Conservation (phyloP, 2,113 vertebrate genomes). For the Pipra filicauda region DNA sequence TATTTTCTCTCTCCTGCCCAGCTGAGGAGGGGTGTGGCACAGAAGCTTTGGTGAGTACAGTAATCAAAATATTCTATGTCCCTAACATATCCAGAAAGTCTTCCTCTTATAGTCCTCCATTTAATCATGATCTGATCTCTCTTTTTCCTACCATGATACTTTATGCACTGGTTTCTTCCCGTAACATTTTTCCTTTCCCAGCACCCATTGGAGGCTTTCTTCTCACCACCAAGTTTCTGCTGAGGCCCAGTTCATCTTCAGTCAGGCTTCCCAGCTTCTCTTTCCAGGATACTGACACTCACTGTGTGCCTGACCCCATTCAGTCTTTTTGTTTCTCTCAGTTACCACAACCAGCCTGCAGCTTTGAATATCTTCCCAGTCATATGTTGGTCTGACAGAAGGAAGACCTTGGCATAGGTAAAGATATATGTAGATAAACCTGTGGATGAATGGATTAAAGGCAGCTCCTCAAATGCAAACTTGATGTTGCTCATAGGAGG, state of each 20-base stretch:
- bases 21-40: neutral
- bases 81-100: neutral
- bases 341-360: rapidly evolving
- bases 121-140: neutral
- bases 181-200: neutral
- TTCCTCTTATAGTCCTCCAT: neutral
- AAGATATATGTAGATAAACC: neutral
- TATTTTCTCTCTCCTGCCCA: neutral
- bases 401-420: neutral
- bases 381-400: neutral
- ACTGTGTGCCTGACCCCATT: neutral
- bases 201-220: rapidly evolving
- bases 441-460: neutral
- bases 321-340: neutral
- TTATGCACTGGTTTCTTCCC: neutral
- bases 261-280: neutral
- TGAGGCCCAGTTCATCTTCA: neutral
- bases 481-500: neutral
- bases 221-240: neutral
- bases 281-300: neutral
- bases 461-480: neutral
- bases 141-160: neutral
- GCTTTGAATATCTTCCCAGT: neutral
- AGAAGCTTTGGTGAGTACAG: neutral
- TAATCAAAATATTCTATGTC: neutral